Percentiles rank a stretch among this genome's conserved stretches.
These are phyloP conservation scores for Eriocheir sinensis DNA, from an alignment of 1,140 invertebrate species.

Conservation along the genomic window DNA sequence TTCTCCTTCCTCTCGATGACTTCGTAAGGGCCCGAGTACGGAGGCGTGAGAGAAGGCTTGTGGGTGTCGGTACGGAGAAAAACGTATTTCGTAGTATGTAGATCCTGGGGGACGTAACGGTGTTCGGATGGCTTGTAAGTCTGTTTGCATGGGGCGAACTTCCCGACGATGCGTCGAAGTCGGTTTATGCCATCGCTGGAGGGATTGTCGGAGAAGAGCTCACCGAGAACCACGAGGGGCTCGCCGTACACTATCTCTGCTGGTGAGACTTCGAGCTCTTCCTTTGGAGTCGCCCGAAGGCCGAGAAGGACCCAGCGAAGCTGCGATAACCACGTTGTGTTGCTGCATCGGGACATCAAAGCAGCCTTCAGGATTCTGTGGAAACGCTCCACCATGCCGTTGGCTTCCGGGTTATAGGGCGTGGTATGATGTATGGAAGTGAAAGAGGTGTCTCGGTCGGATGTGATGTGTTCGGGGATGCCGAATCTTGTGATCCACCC, in stretches of 20 bases:
- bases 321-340: not conserved
- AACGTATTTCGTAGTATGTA: not conserved
- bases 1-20: conserved; percentile 18
- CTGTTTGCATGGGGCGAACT: conserved; percentile 31
- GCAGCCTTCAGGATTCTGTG: conserved; percentile 19
- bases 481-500: conserved; percentile 28
- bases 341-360: not conserved
- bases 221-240: conserved; percentile 25
- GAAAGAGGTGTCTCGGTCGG: not conserved
- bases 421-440: conserved; percentile 39
- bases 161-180: conserved; percentile 38
- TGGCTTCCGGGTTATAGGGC: no score
- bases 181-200: not conserved
- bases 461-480: conserved; percentile 36
- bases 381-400: conserved; percentile 43
- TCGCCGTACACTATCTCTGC: conserved; percentile 18
- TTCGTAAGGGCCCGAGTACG: conserved; percentile 3
- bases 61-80: conserved; percentile 12
- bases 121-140: not conserved
- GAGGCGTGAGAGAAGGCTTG: not conserved
- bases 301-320: conserved; percentile 27
- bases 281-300: no score
- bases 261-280: no score
- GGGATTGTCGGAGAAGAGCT: conserved; percentile 28
- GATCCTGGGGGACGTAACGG: not conserved